Evolutionary conservation across 2,797 vertebrate genomes (phyloP).

Genomic region (Psittacula echo): DNA sequence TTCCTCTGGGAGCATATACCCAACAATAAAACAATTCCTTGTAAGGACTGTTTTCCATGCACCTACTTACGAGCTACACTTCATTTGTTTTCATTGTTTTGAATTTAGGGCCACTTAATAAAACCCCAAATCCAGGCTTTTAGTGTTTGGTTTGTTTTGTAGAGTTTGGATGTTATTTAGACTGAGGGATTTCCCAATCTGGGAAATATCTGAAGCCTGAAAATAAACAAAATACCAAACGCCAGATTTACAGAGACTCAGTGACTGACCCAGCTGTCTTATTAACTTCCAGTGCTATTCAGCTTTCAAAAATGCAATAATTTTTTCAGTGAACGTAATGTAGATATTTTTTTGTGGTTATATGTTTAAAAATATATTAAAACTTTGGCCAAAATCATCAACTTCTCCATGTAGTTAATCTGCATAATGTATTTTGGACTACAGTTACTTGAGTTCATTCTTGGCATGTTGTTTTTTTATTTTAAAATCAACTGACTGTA

Average conservation of each 20-base stretch:
- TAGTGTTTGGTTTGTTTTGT: background rate
- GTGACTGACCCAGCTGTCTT: background rate
- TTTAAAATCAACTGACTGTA: background rate
- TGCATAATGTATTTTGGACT: background rate
- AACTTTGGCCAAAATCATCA: background rate
- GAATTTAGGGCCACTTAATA: background rate
- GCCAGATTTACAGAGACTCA: background rate
- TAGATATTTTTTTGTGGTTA: background rate
- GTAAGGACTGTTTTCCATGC: conserved; percentile 7
- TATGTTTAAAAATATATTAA: background rate
- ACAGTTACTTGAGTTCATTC: background rate
- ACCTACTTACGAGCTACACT: background rate
- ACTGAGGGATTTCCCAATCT: conserved; percentile 11
- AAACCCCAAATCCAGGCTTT: background rate
- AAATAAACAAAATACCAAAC: background rate
- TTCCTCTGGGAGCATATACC: conserved; percentile 19
- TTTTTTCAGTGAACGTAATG: background rate
- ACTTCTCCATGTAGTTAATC: background rate
- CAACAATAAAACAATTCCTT: conserved; percentile 14
- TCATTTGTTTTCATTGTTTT: background rate
- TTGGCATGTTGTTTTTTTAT: background rate
- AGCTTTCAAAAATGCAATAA: background rate
- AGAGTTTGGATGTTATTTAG: background rate
- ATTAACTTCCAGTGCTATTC: background rate
- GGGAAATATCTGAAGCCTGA: background rate